A percentile compares a stretch with the other conserved stretches of the same genome.
Conservation (phyloP, 1,140 invertebrate species). For the Steinernema khuongi region DNA sequence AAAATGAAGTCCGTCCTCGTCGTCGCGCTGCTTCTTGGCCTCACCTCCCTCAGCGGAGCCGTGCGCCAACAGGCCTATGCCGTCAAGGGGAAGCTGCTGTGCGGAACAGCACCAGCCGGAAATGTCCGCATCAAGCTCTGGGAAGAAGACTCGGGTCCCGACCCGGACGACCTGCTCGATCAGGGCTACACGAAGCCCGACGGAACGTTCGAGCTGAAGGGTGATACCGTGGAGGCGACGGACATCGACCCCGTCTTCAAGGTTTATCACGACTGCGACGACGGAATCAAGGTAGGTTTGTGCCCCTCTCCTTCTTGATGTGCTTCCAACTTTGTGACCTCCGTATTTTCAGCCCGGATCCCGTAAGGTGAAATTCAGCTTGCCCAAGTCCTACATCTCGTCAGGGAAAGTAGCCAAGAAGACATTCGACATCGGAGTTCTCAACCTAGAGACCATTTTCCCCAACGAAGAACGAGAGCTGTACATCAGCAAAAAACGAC, state of each 20-base stretch:
- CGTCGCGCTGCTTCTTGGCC: not conserved
- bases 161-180: conserved; percentile 48
- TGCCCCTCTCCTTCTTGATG: not conserved
- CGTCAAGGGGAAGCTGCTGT: conserved; percentile 28
- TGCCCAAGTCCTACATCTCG: conserved; percentile 30
- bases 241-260: conserved; percentile 38
- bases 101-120: conserved; percentile 25
- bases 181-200: conserved; percentile 47
- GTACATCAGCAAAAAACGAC: conserved; percentile 1
- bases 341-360: conserved; percentile 26
- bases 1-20: not conserved
- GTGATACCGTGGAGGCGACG: conserved; percentile 30
- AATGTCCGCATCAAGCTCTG: conserved; percentile 32
- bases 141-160: conserved; percentile 42
- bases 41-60: not conserved
- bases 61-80: conserved; percentile 29
- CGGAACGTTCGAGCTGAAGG: conserved; percentile 28
- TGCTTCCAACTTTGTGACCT: not conserved
- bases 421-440: conserved; percentile 37
- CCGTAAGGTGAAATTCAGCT: conserved; percentile 29
- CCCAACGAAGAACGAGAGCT: conserved; percentile 35
- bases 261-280: conserved; percentile 36
- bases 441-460: conserved; percentile 39
- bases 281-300: conserved; percentile 26
- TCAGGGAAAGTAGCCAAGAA: conserved; percentile 8